Percentiles rank a stretch among this genome's conserved stretches.
phyloP scores from a whole-genome alignment of 2,888 invertebrate species.

The Heliconius ismenius region DNA sequence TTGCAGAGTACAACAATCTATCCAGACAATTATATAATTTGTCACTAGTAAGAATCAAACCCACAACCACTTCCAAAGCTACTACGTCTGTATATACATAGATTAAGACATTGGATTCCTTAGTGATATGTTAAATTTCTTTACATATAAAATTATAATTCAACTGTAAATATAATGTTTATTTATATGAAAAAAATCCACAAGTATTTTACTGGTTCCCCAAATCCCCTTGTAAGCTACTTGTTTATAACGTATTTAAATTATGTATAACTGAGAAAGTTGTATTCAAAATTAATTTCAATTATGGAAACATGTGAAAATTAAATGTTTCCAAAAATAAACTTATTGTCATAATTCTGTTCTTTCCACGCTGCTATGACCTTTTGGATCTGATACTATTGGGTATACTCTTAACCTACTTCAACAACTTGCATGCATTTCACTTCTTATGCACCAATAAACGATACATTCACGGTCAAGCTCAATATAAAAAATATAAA shows the following conservation, averaged over 20 bases:
- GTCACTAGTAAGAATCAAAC: not conserved
- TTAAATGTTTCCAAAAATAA: constrained; percentile 46
- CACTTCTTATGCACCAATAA: constrained; percentile 71
- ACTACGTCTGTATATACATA: not conserved
- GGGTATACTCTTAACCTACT: constrained; percentile 65
- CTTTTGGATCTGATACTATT: constrained; percentile 76
- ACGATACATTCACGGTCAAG: constrained; percentile 73
- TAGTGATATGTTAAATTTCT: not conserved
- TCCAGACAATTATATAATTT: not conserved
- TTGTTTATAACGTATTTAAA: not conserved
- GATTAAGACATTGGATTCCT: too few species aligned
- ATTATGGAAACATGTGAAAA: not conserved
- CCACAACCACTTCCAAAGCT: not conserved
- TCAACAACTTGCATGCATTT: constrained; percentile 61
- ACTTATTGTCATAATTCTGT: constrained; percentile 76
- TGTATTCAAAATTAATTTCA: not conserved
- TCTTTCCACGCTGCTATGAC: constrained; percentile 77
- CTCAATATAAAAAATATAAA: constrained; percentile 79
- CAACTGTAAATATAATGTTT: not conserved
- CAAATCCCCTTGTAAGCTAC: not conserved
- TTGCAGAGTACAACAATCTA: too few species aligned
- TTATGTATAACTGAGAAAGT: not conserved
- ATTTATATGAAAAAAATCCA: not conserved
- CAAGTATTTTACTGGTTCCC: not conserved
- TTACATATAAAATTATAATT: not conserved